Conservation (phyloP, 2,113 vertebrate genomes). For the Potamarius usumacintae region DNA sequence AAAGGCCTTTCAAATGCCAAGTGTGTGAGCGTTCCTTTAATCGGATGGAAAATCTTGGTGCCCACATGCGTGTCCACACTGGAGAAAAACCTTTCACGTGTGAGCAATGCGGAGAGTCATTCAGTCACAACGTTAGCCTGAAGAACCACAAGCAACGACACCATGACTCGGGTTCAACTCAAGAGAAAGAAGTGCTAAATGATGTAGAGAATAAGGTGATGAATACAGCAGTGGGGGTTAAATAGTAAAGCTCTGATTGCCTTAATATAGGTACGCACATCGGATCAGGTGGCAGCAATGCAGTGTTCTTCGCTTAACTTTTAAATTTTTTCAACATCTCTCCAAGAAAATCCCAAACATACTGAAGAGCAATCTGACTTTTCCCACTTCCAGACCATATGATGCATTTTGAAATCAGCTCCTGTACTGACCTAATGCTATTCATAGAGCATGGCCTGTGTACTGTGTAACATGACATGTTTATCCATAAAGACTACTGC, state of each 20-base stretch:
- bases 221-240: background rate
- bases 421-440: background rate
- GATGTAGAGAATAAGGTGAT: background rate
- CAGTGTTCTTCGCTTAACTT: too few relatives aligned
- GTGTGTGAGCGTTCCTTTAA: conserved; percentile 36
- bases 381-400: background rate
- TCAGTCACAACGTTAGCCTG: conserved; percentile 28
- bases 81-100: conserved; percentile 30
- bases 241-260: background rate
- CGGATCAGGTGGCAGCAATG: too few relatives aligned
- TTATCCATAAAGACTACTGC: background rate
- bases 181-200: background rate
- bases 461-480: background rate
- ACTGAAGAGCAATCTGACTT: background rate
- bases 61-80: conserved; percentile 23
- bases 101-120: conserved; percentile 15
- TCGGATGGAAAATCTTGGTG: conserved; percentile 19
- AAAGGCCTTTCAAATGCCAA: conserved; percentile 27
- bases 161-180: background rate
- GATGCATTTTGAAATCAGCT: background rate
- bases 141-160: conserved; percentile 14
- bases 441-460: background rate
- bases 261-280: too few relatives aligned
- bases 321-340: background rate
- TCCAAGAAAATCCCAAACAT: background rate